Evolutionary conservation across 2,888 invertebrate species (phyloP), one percentile per base, ranked within the genome.

Genomic region (Lumbricus terrestris): DNA sequence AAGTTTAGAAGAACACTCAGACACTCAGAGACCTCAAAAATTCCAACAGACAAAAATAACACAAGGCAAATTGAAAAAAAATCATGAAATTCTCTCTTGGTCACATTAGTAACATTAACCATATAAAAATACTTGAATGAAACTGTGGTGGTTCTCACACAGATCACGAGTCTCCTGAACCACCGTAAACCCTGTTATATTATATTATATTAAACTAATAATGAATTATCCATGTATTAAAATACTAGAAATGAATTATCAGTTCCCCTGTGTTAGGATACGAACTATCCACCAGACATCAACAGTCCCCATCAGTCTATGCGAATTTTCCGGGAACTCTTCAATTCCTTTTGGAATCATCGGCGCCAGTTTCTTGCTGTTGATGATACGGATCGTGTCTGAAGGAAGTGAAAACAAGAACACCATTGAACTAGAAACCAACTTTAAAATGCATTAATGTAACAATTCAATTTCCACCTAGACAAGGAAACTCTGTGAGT

Each of bases 241-340:
- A n/a, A n/a, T n/a, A n/a, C n/a, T n/a, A n/a, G 0, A n/a, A 6
- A 4, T 69, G n/a, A 47, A 4, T 20, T 47, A 69, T n/a, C 29
- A 69, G 5, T 6, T 69, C 69, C n/a, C 69, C 8, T 69, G 69
- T 8, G 1, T 69, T 69, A 95, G 95, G 95, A 95, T 95, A 95
- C 94, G 99, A 8, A 99, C 99, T 94, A 99, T 99, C 99, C 99
- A 99, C 99, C 99, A 99, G 92, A 99, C 97, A 95, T 99, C 99
- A 94, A 99, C 99, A 94, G 98, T 98, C 88, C 99, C 99, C 90
- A 97, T 92, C 89, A 92, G 93, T 90, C 94, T 93, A 54, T 98
- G 98, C 92, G 96, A 96, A 42, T 97, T 97, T 94, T 98, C 97
- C 0, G 99, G 99, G 96, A 98, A 99, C 96, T 98, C 97, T 95